These are phyloP conservation scores for Sylvia borin DNA, from an alignment of 2,797 vertebrate species.

Conservation along the genomic window DNA sequence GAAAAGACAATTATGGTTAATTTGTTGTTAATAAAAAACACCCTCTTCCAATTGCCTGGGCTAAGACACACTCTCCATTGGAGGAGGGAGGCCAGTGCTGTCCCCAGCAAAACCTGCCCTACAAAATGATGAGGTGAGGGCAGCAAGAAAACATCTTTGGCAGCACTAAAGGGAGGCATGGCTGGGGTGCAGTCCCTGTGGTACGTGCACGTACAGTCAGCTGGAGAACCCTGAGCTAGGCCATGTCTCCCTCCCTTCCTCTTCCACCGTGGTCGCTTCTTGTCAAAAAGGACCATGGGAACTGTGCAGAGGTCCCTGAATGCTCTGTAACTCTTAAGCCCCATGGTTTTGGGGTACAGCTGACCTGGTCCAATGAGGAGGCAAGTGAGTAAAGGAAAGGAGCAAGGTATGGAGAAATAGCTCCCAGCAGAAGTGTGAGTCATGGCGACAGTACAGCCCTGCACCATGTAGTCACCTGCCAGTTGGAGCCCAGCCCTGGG, in stretches of 20 bases:
- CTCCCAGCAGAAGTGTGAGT: neutral
- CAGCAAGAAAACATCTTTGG: neutral
- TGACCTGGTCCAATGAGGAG: neutral
- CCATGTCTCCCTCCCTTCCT: neutral
- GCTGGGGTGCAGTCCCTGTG: neutral
- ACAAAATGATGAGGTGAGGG: neutral
- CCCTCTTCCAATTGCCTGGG: constrained; percentile 20
- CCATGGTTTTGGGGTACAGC: neutral
- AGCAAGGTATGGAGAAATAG: neutral
- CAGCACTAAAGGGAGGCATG: neutral
- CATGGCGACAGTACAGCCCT: neutral
- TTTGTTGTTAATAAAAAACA: constrained; percentile 56
- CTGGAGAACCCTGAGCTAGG: neutral
- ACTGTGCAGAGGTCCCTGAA: neutral
- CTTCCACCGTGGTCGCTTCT: neutral
- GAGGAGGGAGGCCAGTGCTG: neutral
- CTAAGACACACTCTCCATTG: neutral
- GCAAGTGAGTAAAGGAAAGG: neutral
- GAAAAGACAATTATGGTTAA: constrained; percentile 35
- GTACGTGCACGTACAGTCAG: accelerated
- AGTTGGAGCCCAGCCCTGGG: accelerated
- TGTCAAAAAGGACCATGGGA: neutral
- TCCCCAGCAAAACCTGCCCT: constrained; percentile 5
- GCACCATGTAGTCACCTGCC: neutral
- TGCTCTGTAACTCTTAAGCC: neutral